Percentiles rank a stretch among this genome's conserved stretches.
These are phyloP conservation scores for Edolisoma coerulescens DNA, from an alignment of 2,113 vertebrate genomes.

Conservation along the genomic window DNA sequence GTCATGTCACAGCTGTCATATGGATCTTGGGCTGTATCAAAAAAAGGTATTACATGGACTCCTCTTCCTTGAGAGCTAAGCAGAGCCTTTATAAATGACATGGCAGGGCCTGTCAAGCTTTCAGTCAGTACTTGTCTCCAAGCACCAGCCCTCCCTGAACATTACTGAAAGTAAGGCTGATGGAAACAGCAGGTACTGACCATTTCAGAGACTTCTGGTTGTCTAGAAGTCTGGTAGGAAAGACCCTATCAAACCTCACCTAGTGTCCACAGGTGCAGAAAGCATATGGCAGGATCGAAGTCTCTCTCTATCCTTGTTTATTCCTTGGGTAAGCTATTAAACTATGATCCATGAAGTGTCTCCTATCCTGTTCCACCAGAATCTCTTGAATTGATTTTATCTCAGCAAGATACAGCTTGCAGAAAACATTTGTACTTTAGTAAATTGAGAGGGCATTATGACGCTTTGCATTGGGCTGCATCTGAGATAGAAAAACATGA, in stretches of 20 bases:
- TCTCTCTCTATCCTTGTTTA: background rate
- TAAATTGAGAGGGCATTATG: background rate
- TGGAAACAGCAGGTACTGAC: background rate
- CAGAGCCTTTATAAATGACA: background rate
- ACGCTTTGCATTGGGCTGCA: background rate
- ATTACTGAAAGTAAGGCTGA: background rate
- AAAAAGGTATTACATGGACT: background rate
- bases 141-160: background rate
- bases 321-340: background rate
- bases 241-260: background rate
- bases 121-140: background rate
- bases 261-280: background rate
- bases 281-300: background rate
- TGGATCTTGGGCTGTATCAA: background rate
- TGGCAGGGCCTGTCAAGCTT: background rate
- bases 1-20: background rate
- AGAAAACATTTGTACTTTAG: background rate
- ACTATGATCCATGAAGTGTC: fast-evolving
- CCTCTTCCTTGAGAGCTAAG: background rate
- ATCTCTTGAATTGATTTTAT: background rate
- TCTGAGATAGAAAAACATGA: background rate
- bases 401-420: background rate
- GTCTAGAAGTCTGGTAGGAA: background rate
- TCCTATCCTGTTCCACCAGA: background rate
- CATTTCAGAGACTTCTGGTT: background rate